These are phyloP conservation scores for Harlomillsia oculata DNA, from an alignment of 1,140 invertebrate genomes.

Conservation along the genomic window DNA sequence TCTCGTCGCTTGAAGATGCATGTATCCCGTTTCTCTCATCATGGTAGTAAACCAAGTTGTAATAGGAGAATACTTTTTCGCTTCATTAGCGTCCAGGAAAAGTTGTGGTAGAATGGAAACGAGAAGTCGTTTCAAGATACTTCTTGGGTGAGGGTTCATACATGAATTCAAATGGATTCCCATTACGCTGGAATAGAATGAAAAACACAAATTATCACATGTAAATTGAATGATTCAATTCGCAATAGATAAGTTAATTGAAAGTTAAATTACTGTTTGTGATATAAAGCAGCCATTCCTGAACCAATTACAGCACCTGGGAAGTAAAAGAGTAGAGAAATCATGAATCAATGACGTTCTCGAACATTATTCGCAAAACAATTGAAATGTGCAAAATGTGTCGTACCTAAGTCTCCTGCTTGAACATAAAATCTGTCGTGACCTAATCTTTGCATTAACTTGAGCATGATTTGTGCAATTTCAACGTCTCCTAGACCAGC, in stretches of 20 bases:
- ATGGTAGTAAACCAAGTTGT: slow-evolving; percentile 29
- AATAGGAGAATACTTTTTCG: slow-evolving; percentile 25
- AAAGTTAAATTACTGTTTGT: slow-evolving; percentile 35
- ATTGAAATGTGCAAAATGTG: background rate
- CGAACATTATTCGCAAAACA: slow-evolving; percentile 37
- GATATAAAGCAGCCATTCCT: slow-evolving; percentile 41
- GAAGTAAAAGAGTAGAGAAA: slow-evolving; percentile 40
- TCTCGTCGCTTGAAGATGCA: slow-evolving; percentile 44
- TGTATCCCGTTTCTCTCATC: slow-evolving; percentile 47
- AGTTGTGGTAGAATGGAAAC: slow-evolving; percentile 38
- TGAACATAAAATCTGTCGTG: slow-evolving; percentile 43
- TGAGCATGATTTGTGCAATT: slow-evolving; percentile 44
- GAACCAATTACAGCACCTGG: slow-evolving; percentile 40
- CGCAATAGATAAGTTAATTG: background rate
- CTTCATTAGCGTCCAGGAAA: slow-evolving; percentile 4
- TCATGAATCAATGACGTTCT: background rate
- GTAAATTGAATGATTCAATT: background rate
- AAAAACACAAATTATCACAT: background rate
- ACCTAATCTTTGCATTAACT: slow-evolving; percentile 46
- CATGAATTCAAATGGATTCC: slow-evolving; percentile 42
- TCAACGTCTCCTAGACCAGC: slow-evolving; percentile 36
- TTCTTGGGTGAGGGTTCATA: slow-evolving; percentile 16
- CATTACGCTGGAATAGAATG: slow-evolving; percentile 35
- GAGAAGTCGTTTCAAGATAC: slow-evolving; percentile 46
- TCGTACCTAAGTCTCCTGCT: slow-evolving; percentile 41